Conservation (phyloP, 1,140 invertebrate species). For the Drosophila sp. region DNA sequence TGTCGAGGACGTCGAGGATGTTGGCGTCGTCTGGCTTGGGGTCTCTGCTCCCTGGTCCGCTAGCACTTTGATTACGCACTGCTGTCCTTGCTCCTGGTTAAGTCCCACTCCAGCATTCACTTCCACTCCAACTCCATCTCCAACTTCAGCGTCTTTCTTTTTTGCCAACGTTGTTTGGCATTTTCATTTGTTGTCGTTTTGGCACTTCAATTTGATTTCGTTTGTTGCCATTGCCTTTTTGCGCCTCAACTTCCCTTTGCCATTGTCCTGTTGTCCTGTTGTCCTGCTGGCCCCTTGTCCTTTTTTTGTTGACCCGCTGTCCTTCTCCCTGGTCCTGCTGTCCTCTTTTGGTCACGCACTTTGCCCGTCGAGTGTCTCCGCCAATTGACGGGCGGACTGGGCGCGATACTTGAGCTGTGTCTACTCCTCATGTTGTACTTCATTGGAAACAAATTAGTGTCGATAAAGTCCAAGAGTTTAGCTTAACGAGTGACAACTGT, state of each 20-base stretch:
- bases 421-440: conserved; percentile 51
- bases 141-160: conserved; percentile 3
- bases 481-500: conserved; percentile 6
- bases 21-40: conserved; percentile 66
- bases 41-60: conserved; percentile 12
- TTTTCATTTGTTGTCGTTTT: conserved; percentile 72
- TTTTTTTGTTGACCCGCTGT: conserved; percentile 5
- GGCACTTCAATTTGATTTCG: conserved; percentile 72
- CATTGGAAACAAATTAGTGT: conserved; percentile 80
- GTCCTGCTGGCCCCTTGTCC: not conserved
- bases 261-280: conserved; percentile 39
- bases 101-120: conserved; percentile 25
- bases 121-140: too few relatives aligned
- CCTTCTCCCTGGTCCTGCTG: not conserved
- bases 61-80: conserved; percentile 79
- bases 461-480: conserved; percentile 50
- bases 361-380: conserved; percentile 20
- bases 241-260: conserved; percentile 20
- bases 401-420: conserved; percentile 48
- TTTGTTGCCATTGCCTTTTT: conserved; percentile 37
- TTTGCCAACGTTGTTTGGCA: conserved; percentile 43
- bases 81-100: conserved; percentile 28
- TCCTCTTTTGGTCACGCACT: conserved; percentile 56
- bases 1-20: conserved; percentile 55
- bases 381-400: conserved; percentile 25